These are phyloP conservation scores for Molanna angustata DNA, from an alignment of 2,888 invertebrate genomes.

Conservation along the genomic window DNA sequence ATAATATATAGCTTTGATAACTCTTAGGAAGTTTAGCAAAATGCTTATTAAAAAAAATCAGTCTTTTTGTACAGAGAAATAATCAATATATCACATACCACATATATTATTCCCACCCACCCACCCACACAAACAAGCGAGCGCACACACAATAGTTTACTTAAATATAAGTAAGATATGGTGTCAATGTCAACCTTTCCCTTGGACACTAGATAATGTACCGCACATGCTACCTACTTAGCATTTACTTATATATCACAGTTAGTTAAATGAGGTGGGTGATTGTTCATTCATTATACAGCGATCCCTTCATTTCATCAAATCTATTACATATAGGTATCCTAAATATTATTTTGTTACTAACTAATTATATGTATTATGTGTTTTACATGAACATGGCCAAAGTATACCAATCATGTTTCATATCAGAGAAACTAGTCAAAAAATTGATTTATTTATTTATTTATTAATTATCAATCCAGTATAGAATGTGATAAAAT, in stretches of 20 bases:
- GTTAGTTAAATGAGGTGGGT: conserved; percentile 58
- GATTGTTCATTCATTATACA: conserved; percentile 45
- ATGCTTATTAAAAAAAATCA: conserved; percentile 56
- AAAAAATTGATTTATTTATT: too few relatives aligned
- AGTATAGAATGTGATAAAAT: too few relatives aligned
- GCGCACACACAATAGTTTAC: conserved; percentile 39
- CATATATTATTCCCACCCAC: conserved; percentile 37
- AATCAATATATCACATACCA: conserved; percentile 37
- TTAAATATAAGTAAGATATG: conserved; percentile 58
- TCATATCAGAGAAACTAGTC: too few relatives aligned
- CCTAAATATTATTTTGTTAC: too few relatives aligned
- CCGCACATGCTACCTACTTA: conserved; percentile 60
- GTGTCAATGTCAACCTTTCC: conserved; percentile 60
- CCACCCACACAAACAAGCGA: conserved; percentile 39
- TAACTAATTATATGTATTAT: too few relatives aligned
- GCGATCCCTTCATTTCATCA: background rate
- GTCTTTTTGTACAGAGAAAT: conserved; percentile 57
- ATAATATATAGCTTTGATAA: conserved; percentile 30
- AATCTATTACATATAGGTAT: too few relatives aligned
- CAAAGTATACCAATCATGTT: too few relatives aligned
- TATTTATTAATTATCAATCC: too few relatives aligned
- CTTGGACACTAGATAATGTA: conserved; percentile 57
- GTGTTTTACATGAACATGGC: too few relatives aligned
- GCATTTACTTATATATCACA: conserved; percentile 54
- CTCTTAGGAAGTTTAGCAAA: conserved; percentile 30